Percentiles rank a stretch among this genome's conserved stretches.
phyloP scores from a whole-genome alignment of 2,797 vertebrate species.

The Natrix natrix region DNA sequence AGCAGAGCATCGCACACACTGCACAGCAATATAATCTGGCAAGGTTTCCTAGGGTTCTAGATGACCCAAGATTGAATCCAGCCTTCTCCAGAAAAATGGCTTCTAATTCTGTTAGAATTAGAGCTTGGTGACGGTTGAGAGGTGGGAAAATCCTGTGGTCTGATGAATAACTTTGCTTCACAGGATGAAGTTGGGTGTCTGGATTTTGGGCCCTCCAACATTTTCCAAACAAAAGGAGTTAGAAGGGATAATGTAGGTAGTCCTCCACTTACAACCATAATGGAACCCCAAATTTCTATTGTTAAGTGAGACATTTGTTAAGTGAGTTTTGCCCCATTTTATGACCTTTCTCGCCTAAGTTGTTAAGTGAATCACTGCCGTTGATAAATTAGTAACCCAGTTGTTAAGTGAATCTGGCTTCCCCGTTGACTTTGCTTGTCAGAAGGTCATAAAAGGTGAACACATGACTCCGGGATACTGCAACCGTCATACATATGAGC shows the following conservation, averaged over 20 bases:
- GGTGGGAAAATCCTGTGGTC: background rate
- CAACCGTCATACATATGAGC: background rate
- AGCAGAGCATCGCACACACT: background rate
- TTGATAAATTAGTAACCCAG: background rate
- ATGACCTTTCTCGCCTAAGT: background rate
- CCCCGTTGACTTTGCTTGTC: background rate
- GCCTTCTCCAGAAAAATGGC: background rate
- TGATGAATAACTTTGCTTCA: background rate
- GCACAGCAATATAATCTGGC: too few species aligned
- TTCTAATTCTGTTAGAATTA: background rate
- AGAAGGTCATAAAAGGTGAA: background rate
- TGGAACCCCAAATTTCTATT: background rate
- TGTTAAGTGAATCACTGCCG: background rate
- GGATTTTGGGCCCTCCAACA: background rate
- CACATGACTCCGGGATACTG: background rate
- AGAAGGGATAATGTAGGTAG: background rate
- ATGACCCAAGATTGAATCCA: background rate
- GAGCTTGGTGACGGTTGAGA: background rate
- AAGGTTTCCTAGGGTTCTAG: background rate
- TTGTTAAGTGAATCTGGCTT: background rate
- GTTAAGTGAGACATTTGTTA: background rate
- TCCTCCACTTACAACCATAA: fast-evolving
- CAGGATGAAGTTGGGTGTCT: background rate
- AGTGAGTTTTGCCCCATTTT: background rate
- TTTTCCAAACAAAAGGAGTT: background rate